These are phyloP conservation scores for Pollenia griseotomentosa DNA, from an alignment of 2,888 invertebrate species.

Conservation along the genomic window DNA sequence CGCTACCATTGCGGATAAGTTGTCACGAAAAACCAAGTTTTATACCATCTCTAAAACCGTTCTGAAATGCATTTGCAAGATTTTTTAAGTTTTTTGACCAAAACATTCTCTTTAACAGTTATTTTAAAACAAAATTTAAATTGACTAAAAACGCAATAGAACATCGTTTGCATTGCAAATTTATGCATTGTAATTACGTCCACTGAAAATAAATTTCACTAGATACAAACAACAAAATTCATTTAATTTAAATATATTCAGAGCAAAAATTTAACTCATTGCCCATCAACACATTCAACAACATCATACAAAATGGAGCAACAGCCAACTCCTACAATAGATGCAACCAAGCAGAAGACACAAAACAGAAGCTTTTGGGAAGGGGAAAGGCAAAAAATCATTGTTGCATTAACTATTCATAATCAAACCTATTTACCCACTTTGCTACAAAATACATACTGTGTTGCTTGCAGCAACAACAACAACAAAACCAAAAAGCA, in stretches of 20 bases:
- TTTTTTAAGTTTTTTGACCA: neutral
- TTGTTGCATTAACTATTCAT: slow-evolving; percentile 50
- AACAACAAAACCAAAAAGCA: neutral
- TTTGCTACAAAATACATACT: slow-evolving; percentile 31
- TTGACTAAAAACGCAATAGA: no score
- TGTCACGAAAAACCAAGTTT: neutral
- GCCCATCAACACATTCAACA: neutral
- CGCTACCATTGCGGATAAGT: neutral
- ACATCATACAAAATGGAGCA: slow-evolving; percentile 1
- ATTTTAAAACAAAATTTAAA: no score
- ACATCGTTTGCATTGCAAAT: no score
- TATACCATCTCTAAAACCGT: neutral
- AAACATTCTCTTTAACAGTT: no score
- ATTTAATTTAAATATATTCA: neutral
- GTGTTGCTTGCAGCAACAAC: slow-evolving; percentile 29
- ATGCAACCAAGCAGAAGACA: neutral
- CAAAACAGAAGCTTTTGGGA: neutral
- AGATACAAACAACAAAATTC: neutral
- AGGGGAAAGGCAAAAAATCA: neutral
- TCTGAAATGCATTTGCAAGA: neutral
- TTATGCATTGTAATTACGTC: no score
- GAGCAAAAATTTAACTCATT: neutral
- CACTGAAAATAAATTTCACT: neutral
- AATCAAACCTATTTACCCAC: slow-evolving; percentile 67
- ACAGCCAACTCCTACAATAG: slow-evolving; percentile 5